A percentile compares a stretch with the other conserved stretches of the same genome.
Conservation (phyloP, 2,113 vertebrate species). For the Poeciliopsis occidentalis region DNA sequence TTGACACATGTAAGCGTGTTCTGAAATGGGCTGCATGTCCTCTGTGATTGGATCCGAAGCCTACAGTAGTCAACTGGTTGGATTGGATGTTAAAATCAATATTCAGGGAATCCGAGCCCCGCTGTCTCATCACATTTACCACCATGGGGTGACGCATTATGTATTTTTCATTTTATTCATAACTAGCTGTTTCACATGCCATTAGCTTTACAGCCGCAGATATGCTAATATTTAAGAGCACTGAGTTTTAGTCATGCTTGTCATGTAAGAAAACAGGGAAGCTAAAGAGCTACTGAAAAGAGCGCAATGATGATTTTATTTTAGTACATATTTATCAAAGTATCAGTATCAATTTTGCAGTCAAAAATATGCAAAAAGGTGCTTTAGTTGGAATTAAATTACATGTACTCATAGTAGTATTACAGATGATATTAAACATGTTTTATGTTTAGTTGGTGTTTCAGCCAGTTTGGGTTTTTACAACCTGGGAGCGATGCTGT, state of each 20-base stretch:
- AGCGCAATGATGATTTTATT: background rate
- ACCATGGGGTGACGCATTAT: constrained; percentile 38
- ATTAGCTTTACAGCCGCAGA: constrained; percentile 43
- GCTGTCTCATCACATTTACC: constrained; percentile 50
- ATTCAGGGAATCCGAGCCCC: constrained; percentile 41
- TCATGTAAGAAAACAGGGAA: constrained; percentile 36
- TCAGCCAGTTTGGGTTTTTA: too few relatives aligned
- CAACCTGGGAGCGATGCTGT: too few relatives aligned
- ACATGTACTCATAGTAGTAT: background rate
- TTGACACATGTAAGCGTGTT: constrained; percentile 63
- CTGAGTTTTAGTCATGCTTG: constrained; percentile 13
- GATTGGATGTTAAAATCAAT: constrained; percentile 59
- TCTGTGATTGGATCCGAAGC: constrained; percentile 60
- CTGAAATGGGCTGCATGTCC: constrained; percentile 59
- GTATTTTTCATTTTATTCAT: constrained; percentile 48
- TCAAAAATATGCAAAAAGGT: background rate
- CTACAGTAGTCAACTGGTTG: constrained; percentile 52
- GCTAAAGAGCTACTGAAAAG: constrained; percentile 24
- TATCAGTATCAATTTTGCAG: background rate
- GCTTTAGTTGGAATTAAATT: background rate
- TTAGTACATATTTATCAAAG: background rate
- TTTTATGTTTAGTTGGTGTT: too few relatives aligned
- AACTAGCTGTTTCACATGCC: constrained; percentile 46
- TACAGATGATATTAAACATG: background rate
- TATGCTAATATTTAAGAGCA: constrained; percentile 37